Percentiles rank a stretch among this genome's conserved stretches.
Conservation (phyloP, 2,888 invertebrate genomes). For the Fabriciana adippe region DNA sequence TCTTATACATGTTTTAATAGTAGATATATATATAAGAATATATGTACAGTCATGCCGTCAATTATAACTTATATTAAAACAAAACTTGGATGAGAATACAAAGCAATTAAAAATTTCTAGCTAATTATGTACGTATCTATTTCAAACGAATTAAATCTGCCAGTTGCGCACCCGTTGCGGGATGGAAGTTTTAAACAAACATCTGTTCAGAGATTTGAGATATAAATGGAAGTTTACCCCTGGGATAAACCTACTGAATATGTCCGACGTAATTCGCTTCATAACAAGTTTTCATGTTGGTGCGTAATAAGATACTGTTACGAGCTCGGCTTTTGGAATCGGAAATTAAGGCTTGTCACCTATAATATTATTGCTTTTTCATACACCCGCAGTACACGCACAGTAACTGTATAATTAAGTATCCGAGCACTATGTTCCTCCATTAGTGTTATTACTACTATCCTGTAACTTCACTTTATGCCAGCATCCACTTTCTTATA, state of each 20-base stretch:
- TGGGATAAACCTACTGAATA: constrained; percentile 15
- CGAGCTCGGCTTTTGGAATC: no score
- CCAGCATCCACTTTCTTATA: no score
- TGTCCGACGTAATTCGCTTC: constrained; percentile 18
- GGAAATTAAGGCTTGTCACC: neutral
- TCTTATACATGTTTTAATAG: no score
- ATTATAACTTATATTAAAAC: no score
- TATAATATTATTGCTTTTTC: no score
- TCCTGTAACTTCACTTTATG: no score
- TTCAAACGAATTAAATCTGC: constrained; percentile 15
- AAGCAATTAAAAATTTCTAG: constrained; percentile 15
- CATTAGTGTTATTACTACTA: no score
- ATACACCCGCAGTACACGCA: no score
- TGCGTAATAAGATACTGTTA: constrained; percentile 1
- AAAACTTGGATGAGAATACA: neutral
- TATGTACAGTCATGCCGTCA: no score
- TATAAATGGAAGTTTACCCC: constrained; percentile 26
- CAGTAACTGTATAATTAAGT: no score
- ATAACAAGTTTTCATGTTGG: constrained; percentile 24
- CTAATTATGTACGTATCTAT: constrained; percentile 23
- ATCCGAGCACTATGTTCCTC: no score
- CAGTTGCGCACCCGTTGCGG: constrained; percentile 1
- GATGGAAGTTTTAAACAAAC: constrained; percentile 21
- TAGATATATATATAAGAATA: no score
- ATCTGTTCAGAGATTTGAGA: constrained; percentile 31